A percentile compares a stretch with the other conserved stretches of the same genome.
These are phyloP conservation scores for Sander vitreus DNA, from an alignment of 2,113 vertebrate genomes.

Conservation along the genomic window DNA sequence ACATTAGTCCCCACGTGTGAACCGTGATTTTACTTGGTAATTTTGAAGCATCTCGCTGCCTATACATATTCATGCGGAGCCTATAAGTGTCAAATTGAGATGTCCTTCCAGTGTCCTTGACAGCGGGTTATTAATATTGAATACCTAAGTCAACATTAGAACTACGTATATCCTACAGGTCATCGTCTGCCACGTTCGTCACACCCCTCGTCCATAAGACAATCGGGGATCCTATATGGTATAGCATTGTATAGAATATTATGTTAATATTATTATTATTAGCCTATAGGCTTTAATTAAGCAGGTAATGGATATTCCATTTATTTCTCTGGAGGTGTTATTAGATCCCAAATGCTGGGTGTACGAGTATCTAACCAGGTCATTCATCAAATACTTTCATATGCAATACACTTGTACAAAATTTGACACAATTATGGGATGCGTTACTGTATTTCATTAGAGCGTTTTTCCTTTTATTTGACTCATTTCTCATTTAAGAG, in stretches of 20 bases:
- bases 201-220: constrained; percentile 30
- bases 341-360: not conserved
- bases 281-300: not conserved
- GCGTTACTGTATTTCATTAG: constrained; percentile 37
- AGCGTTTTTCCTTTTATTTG: constrained; percentile 45
- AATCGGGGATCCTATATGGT: constrained; percentile 16
- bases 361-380: not conserved
- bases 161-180: constrained; percentile 64
- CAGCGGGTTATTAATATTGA: constrained; percentile 79
- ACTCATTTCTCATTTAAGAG: constrained; percentile 45
- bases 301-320: not conserved
- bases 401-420: not conserved
- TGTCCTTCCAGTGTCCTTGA: constrained; percentile 80
- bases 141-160: constrained; percentile 67
- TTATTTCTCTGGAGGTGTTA: constrained; percentile 7
- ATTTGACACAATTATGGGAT: constrained; percentile 5
- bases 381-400: not conserved
- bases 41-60: constrained; percentile 58
- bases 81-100: constrained; percentile 78
- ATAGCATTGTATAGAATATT: not conserved
- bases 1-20: constrained; percentile 73
- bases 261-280: no score
- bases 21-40: constrained; percentile 81
- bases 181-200: constrained; percentile 45
- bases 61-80: constrained; percentile 79